phyloP scores from a whole-genome alignment of 2,797 vertebrate species.

The Gadopsis marmoratus region DNA sequence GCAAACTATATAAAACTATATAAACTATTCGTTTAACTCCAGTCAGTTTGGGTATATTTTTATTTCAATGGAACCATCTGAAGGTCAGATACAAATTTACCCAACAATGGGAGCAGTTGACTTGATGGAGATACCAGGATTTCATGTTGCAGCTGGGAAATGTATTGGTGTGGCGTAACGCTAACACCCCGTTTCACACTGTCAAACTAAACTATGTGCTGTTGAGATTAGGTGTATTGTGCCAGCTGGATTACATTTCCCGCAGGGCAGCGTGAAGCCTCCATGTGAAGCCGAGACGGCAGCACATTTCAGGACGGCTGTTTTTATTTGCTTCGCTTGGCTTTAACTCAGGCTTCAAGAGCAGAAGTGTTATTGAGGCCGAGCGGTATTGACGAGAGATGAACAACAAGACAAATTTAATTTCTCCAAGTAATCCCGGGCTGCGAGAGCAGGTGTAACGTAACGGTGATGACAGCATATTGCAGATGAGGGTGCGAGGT shows the following conservation, averaged over 20 bases:
- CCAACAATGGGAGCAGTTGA: slow-evolving; percentile 20
- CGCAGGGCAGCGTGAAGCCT: slow-evolving; percentile 52
- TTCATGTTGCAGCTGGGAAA: slow-evolving; percentile 59
- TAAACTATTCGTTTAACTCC: neutral
- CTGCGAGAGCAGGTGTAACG: neutral
- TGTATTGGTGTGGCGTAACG: slow-evolving; percentile 48
- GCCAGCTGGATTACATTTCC: slow-evolving; percentile 70
- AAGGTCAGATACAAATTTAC: neutral
- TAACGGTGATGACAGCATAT: slow-evolving; percentile 14
- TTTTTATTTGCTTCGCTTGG: slow-evolving; percentile 40
- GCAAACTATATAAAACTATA: too few species aligned
- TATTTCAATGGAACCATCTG: neutral
- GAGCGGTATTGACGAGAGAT: neutral
- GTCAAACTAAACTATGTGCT: slow-evolving; percentile 67
- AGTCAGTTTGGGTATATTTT: neutral
- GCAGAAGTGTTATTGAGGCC: slow-evolving; percentile 8
- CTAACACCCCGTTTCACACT: slow-evolving; percentile 65
- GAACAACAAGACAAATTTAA: slow-evolving; percentile 21
- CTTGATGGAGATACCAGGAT: slow-evolving; percentile 50
- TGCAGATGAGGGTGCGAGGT: slow-evolving; percentile 40
- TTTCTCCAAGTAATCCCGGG: slow-evolving; percentile 9
- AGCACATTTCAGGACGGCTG: slow-evolving; percentile 47
- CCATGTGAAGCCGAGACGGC: slow-evolving; percentile 55
- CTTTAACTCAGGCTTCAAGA: neutral
- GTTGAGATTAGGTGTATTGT: slow-evolving; percentile 72